A percentile compares a stretch with the other conserved stretches of the same genome.
phyloP scores from a whole-genome alignment of 1,140 invertebrate genomes.

The Aleiodes sp. region DNA sequence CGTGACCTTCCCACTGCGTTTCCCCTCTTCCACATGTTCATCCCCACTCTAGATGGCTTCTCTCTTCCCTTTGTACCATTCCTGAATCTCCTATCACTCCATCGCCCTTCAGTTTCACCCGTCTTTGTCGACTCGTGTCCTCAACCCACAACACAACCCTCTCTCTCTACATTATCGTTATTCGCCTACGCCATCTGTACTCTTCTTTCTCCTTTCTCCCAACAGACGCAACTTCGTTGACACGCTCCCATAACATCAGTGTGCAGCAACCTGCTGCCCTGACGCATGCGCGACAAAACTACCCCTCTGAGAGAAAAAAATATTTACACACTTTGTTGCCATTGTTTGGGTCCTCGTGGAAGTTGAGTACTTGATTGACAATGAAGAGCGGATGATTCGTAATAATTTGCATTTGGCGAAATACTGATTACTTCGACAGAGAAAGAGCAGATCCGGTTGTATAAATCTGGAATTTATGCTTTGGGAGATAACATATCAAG shows the following conservation, averaged over 20 bases:
- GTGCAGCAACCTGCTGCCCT: background rate
- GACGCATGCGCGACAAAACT: background rate
- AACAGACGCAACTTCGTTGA: background rate
- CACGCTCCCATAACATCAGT: background rate
- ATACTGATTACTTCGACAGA: too few relatives aligned
- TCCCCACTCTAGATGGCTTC: conserved; percentile 8
- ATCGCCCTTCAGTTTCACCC: background rate
- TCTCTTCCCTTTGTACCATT: conserved; percentile 9
- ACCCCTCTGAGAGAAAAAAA: background rate
- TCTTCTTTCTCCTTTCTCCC: background rate
- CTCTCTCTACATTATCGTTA: background rate
- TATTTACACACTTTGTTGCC: background rate
- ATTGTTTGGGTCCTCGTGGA: background rate
- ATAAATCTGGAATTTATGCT: too few relatives aligned
- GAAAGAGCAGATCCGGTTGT: too few relatives aligned
- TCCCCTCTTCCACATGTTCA: conserved; percentile 35
- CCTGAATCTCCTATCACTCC: background rate
- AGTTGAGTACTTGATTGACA: background rate
- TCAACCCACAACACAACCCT: background rate
- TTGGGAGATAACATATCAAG: too few relatives aligned
- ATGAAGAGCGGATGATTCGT: background rate
- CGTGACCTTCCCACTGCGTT: conserved; percentile 23
- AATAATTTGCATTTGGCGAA: too few relatives aligned
- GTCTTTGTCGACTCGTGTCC: background rate
- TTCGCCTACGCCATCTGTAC: background rate